phyloP scores from a whole-genome alignment of 2,113 vertebrate species.

The Elgaria multicarinata region DNA sequence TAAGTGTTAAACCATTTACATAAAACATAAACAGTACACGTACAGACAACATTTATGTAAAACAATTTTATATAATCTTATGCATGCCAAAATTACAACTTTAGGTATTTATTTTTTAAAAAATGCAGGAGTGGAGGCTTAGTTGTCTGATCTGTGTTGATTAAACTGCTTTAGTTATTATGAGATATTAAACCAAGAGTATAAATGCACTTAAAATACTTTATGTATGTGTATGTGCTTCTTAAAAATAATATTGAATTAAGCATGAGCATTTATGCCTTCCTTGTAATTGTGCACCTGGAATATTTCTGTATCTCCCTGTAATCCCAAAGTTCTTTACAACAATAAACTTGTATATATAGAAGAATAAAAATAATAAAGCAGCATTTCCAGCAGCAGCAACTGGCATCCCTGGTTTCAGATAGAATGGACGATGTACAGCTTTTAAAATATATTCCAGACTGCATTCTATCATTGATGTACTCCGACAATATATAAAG shows the following conservation, averaged over 20 bases:
- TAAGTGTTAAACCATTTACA: too few species aligned
- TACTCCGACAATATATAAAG: conserved; percentile 4
- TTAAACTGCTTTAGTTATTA: not conserved
- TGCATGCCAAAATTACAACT: not conserved
- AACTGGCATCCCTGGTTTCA: not conserved
- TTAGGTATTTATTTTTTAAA: not conserved
- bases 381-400: not conserved
- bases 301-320: not conserved
- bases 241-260: not conserved
- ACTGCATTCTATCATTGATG: not conserved
- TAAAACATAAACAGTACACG: too few species aligned
- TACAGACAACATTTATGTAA: too few species aligned
- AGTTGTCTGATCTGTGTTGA: too few species aligned
- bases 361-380: not conserved
- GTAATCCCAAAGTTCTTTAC: not conserved
- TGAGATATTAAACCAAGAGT: not conserved
- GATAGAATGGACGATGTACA: not conserved
- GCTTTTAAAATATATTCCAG: not conserved
- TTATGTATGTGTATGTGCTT: too few species aligned
- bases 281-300: not conserved
- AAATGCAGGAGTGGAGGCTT: not conserved
- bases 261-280: not conserved
- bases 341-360: not conserved
- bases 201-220: not conserved
- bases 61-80: not conserved